Base-by-base conservation (phyloP, 2,113 vertebrate genomes). In the Campylomormyrus numenius region DNA sequence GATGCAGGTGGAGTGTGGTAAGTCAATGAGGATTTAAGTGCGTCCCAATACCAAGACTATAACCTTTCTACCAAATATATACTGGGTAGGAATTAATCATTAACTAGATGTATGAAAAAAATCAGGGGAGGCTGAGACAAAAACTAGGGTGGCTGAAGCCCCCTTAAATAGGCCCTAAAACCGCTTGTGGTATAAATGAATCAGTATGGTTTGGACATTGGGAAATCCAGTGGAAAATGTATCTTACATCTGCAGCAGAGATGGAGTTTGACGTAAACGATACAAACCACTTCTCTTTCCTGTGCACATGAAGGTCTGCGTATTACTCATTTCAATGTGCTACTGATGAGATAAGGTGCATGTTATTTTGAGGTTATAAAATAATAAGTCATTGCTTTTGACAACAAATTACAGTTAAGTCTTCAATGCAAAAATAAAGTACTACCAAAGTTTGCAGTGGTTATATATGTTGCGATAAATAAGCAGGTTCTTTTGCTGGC, bases 261-360 rank as follows among this genome's bases (percentile, higher is more conserved):
- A 53, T n/a, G 49, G 15, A 46, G n/a, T 15, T 49, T 87, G 27
- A 52, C 13, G 27, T n/a, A 87, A 53, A 87, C 2, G 13, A 35
- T 11, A 87, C 6, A 53, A 87, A 53, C 85, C 85, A 87, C 85
- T 87, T 87, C 85, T 52, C 49, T 31, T 56, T 35, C 49, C 85
- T 9, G 48, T 19, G 45, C 45, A 85, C 10, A n/a, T 24, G 21
- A 5, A 85, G 5, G 31, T 48, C 45, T 85, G 15, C 7, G 6
- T 4, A n/a, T 48, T n/a, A 62, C 24, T 62, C 56, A 62, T 7
- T 9, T 24, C 21, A 24, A 58, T 2, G 21, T 58, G 56, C 21
- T 58, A 19, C 56, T 24, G 21, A 58, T 2, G 53, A 58, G 53
- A 58, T 21, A 7, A 24, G 56, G 7, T 58, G 56, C 6, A 8